A percentile compares a stretch with the other conserved stretches of the same genome.
These are phyloP conservation scores for Sicus ferrugineus DNA, from an alignment of 2,888 invertebrate genomes.

Conservation along the genomic window DNA sequence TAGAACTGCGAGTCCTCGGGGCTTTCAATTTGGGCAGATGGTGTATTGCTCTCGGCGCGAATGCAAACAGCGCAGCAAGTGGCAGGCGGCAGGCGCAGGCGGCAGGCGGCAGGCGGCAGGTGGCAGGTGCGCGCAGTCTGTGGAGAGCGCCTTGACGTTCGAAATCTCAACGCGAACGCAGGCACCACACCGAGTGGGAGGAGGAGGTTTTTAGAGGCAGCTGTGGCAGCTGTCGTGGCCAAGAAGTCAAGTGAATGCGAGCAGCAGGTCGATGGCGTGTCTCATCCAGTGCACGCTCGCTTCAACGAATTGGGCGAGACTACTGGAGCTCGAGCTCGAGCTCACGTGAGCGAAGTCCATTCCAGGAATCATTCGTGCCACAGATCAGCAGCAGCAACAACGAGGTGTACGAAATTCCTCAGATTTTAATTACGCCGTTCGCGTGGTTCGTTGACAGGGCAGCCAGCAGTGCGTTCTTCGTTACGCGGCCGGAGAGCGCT, in stretches of 20 bases:
- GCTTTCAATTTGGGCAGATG: conserved; percentile 55
- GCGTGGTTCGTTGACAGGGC: too few relatives aligned
- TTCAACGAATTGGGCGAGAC: too few relatives aligned
- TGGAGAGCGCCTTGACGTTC: conserved; percentile 9
- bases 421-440: too few relatives aligned
- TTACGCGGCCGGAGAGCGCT: too few relatives aligned
- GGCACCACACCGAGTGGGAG: neutral
- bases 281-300: too few relatives aligned
- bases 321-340: too few relatives aligned
- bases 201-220: neutral
- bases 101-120: too few relatives aligned
- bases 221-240: conserved; percentile 35
- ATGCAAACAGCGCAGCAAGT: conserved; percentile 17
- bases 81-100: conserved; percentile 25
- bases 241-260: conserved; percentile 47
- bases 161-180: neutral
- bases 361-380: too few relatives aligned
- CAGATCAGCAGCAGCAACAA: too few relatives aligned
- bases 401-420: too few relatives aligned
- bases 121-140: conserved; percentile 49
- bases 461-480: too few relatives aligned
- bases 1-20: neutral
- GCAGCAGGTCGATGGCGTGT: conserved; percentile 55
- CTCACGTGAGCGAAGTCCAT: too few relatives aligned
- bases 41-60: conserved; percentile 46